Percentiles rank a stretch among this genome's conserved stretches.
Conservation (phyloP, 1,140 invertebrate species). For the Meloidogyne exigua region DNA sequence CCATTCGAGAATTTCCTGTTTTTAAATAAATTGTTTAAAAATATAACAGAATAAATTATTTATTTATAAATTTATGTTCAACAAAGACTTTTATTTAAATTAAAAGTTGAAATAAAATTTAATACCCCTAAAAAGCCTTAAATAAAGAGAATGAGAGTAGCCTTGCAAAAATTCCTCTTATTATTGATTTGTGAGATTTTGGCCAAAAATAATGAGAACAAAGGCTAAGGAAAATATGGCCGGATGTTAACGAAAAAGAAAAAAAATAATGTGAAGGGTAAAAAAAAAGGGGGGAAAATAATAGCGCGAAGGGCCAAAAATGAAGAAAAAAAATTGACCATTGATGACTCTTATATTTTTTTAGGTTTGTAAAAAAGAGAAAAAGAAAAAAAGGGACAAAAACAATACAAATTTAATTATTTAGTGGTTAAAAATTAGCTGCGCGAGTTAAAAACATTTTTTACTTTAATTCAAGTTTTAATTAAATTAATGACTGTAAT, state of each 20-base stretch:
- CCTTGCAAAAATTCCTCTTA: not conserved
- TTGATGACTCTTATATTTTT: not conserved
- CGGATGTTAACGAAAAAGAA: not conserved
- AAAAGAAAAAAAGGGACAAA: not conserved
- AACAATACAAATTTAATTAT: not conserved
- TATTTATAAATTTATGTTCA: no score
- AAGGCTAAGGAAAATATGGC: not conserved
- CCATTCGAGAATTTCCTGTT: constrained; percentile 2
- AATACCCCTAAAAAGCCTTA: no score
- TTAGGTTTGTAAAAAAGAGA: not conserved
- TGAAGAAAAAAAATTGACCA: not conserved
- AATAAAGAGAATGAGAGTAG: not conserved
- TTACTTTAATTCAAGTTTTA: no score
- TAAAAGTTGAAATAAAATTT: no score
- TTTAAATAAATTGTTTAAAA: not conserved
- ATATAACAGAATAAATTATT: no score
- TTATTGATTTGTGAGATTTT: constrained; percentile 3
- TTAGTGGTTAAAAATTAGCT: not conserved
- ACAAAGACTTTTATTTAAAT: no score
- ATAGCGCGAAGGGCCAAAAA: not conserved
- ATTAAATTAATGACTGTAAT: no score
- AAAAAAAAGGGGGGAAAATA: not conserved
- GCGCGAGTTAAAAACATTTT: not conserved
- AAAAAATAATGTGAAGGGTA: not conserved
- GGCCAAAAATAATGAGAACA: not conserved